A percentile compares a stretch with the other conserved stretches of the same genome.
Conservation (phyloP, 2,113 vertebrate genomes). For the Crotalus helleri region DNA sequence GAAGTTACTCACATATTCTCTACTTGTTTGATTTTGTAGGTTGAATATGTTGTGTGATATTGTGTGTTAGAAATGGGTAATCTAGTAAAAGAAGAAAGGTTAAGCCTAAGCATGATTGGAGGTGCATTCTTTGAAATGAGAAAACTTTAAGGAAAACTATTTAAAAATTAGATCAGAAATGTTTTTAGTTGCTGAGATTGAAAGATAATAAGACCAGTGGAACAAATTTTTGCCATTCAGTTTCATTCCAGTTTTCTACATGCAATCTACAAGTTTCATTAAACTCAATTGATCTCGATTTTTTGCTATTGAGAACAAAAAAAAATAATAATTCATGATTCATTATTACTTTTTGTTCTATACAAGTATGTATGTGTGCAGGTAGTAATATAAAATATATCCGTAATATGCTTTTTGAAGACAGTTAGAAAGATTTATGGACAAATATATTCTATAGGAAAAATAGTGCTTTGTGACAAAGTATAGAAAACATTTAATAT, state of each 20-base stretch:
- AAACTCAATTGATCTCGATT: accelerated
- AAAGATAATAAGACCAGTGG: not conserved
- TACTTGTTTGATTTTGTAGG: constrained; percentile 45
- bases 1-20: constrained; percentile 60
- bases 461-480: not conserved
- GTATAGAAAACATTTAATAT: not conserved
- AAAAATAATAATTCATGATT: not conserved
- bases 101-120: not conserved
- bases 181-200: not conserved
- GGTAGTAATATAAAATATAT: not conserved
- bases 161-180: constrained; percentile 1
- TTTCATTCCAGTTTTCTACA: not conserved
- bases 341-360: not conserved
- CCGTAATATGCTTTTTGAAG: not conserved
- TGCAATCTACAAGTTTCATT: not conserved
- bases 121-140: not conserved
- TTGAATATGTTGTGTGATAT: constrained; percentile 44
- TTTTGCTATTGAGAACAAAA: not conserved
- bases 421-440: not conserved
- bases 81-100: not conserved
- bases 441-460: not conserved
- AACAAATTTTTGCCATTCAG: not conserved
- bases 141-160: not conserved
- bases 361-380: not conserved
- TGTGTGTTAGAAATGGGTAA: constrained; percentile 43